Conservation (phyloP, 2,113 vertebrate genomes). For the Platysteira castanea region DNA sequence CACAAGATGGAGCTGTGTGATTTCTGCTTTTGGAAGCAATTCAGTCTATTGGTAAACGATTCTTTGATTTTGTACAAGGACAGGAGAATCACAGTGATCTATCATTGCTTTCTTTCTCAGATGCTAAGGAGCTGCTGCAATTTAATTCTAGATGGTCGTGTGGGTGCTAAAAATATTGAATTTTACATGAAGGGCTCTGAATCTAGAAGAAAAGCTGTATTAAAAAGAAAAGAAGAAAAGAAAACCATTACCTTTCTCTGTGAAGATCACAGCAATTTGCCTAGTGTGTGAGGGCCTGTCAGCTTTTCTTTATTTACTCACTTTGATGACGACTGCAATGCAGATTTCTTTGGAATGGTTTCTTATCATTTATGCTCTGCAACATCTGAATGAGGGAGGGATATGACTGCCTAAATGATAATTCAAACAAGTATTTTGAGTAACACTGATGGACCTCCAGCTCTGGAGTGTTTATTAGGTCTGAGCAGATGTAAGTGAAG, state of each 20-base stretch:
- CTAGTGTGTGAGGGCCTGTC: not conserved
- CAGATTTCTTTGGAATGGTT: slow-evolving; percentile 22
- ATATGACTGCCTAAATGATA: not conserved
- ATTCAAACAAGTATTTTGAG: not conserved
- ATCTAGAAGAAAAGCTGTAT: not conserved
- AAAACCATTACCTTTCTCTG: not conserved
- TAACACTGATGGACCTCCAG: not conserved
- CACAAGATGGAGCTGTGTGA: slow-evolving; percentile 73
- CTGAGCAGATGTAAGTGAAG: slow-evolving; percentile 7
- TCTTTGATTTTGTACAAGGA: not conserved
- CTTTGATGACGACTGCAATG: not conserved
- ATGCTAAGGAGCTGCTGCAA: not conserved
- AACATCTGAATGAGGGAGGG: not conserved
- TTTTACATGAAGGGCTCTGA: slow-evolving; percentile 35
- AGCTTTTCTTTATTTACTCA: not conserved
- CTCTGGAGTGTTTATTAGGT: slow-evolving; percentile 22
- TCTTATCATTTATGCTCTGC: not conserved
- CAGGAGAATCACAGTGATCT: slow-evolving; percentile 12
- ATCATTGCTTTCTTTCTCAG: slow-evolving; percentile 23
- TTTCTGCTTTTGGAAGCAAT: slow-evolving; percentile 30
- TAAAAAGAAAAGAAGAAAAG: not conserved
- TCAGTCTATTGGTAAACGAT: not conserved
- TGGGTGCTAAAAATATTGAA: slow-evolving; percentile 37
- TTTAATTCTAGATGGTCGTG: slow-evolving; percentile 44
- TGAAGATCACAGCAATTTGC: not conserved